Conservation (phyloP, 2,797 vertebrate species). For the Sebastiscus albofasciatus region DNA sequence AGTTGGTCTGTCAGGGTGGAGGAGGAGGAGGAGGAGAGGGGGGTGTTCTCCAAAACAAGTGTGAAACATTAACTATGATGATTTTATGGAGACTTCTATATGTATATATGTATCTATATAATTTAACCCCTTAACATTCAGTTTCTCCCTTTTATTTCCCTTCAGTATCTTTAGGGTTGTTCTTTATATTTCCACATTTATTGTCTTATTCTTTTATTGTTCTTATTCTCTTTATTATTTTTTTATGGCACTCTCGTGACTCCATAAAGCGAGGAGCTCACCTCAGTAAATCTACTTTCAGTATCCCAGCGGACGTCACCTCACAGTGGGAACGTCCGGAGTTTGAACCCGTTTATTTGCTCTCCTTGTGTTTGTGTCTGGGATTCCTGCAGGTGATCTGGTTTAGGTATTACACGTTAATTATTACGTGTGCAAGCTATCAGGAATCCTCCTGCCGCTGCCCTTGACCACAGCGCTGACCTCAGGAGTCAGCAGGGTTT, state of each 20-base stretch:
- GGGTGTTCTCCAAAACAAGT: background rate
- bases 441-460: background rate
- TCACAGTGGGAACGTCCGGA: background rate
- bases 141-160: no score
- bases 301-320: no score
- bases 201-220: background rate
- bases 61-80: conserved; percentile 15
- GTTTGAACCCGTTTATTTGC: background rate
- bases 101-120: background rate
- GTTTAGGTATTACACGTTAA: conserved; percentile 4
- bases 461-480: background rate
- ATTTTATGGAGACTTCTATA: background rate
- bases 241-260: background rate
- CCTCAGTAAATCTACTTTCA: background rate
- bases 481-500: background rate
- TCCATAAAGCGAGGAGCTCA: background rate
- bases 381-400: background rate
- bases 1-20: background rate
- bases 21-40: background rate
- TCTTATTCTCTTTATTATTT: background rate
- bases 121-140: background rate
- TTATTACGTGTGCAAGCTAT: background rate
- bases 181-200: background rate
- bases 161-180: background rate
- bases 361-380: background rate